phyloP scores from a whole-genome alignment of 2,113 vertebrate species.

The Okapia johnstoni region DNA sequence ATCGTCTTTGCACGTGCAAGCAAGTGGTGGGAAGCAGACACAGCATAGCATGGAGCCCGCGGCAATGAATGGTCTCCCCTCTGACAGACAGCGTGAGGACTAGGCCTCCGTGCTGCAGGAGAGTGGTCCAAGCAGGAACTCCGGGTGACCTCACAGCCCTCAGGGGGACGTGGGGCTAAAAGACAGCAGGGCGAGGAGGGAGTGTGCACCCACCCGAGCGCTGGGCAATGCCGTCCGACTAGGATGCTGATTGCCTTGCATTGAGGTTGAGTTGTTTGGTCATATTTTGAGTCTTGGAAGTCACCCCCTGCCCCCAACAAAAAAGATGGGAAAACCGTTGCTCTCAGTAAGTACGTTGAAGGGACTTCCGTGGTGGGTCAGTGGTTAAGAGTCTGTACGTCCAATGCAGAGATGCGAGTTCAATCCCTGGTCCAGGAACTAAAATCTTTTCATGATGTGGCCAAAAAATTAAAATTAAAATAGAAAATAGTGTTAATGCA shows the following conservation, averaged over 20 bases:
- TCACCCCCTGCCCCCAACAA: not conserved
- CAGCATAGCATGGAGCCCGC: accelerated
- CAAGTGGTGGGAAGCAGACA: not conserved
- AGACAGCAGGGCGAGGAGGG: not conserved
- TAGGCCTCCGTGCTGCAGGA: not conserved
- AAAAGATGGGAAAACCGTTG: not conserved
- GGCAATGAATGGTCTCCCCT: not conserved
- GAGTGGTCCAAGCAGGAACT: not conserved
- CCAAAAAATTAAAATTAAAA: not conserved
- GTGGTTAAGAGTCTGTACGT: not conserved
- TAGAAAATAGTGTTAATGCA: not conserved
- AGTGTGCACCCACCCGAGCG: accelerated
- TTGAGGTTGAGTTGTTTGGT: not conserved
- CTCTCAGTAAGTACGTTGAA: not conserved
- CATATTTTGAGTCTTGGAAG: not conserved
- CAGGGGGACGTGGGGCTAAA: accelerated
- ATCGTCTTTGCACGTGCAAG: not conserved
- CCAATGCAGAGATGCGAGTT: not conserved
- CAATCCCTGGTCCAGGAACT: not conserved
- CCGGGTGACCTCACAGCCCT: accelerated
- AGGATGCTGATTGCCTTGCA: accelerated
- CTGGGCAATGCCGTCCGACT: accelerated
- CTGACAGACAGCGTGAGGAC: accelerated
- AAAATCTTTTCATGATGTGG: not conserved
- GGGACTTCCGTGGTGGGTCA: not conserved